Evolutionary conservation across 2,113 vertebrate species (phyloP).

Genomic region (Neomonachus schauinslandi): DNA sequence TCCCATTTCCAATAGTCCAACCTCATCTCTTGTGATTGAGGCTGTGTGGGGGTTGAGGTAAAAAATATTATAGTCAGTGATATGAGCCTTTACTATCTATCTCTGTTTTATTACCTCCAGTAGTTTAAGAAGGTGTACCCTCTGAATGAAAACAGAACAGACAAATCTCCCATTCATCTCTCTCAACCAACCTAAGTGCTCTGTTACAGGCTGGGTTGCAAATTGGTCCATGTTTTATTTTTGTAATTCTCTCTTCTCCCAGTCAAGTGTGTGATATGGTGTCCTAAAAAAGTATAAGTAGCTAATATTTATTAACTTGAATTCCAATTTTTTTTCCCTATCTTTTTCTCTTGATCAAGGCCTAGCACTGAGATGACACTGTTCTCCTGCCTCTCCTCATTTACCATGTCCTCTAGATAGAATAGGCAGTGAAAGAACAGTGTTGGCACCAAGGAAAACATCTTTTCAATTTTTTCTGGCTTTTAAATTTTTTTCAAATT

Average conservation of each 20-base stretch:
- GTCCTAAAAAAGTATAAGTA: background rate
- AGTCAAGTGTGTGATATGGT: background rate
- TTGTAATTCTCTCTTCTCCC: background rate
- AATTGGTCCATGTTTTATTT: background rate
- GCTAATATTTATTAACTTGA: slow-evolving; percentile 10
- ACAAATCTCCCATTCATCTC: background rate
- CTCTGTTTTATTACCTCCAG: background rate
- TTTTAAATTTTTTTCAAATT: background rate
- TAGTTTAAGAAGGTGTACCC: background rate
- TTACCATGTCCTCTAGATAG: background rate
- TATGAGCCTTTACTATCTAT: background rate
- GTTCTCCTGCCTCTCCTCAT: background rate
- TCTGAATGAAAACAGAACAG: background rate
- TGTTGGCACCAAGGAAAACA: background rate
- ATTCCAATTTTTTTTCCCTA: background rate
- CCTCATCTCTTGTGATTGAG: background rate
- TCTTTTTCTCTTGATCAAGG: background rate
- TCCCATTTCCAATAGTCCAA: background rate
- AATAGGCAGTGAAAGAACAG: background rate
- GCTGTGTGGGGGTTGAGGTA: background rate
- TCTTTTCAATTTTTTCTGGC: background rate
- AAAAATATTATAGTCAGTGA: background rate
- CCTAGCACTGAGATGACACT: background rate
- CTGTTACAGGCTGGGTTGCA: background rate
- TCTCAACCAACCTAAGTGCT: background rate